Percentiles rank a stretch among this genome's conserved stretches.
phyloP scores from a whole-genome alignment of 1,140 invertebrate genomes.

The Homarus americanus region DNA sequence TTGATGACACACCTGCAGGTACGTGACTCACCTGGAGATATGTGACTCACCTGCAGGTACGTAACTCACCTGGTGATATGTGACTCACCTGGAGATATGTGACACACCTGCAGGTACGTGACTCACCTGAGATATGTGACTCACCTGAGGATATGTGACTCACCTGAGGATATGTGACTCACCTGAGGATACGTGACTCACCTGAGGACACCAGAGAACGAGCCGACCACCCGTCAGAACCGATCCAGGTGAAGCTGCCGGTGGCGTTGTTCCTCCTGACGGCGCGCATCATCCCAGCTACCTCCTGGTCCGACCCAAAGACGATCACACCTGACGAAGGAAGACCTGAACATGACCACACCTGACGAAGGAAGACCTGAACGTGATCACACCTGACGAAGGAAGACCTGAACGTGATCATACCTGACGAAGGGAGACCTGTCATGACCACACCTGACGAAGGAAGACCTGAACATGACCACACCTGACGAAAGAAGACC shows the following conservation, averaged over 20 bases:
- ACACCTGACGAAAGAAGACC: background rate
- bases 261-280: constrained; percentile 92
- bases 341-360: too few species aligned
- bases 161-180: background rate
- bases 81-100: background rate
- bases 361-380: background rate
- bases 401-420: background rate
- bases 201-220: constrained; percentile 91
- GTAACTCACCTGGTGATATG: background rate
- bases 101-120: background rate
- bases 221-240: constrained; percentile 95
- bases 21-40: background rate
- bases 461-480: background rate
- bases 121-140: background rate
- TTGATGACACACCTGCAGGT: background rate
- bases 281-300: constrained; percentile 94
- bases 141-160: background rate
- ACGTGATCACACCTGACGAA: background rate
- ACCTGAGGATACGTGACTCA: background rate
- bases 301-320: constrained; percentile 97
- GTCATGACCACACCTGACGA: background rate
- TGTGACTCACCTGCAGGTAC: background rate
- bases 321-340: constrained; percentile 90
- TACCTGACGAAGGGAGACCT: background rate
- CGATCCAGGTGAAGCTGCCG: constrained; percentile 95